These are phyloP conservation scores for Carassius carassius DNA, from an alignment of 2,113 vertebrate genomes.

Conservation along the genomic window DNA sequence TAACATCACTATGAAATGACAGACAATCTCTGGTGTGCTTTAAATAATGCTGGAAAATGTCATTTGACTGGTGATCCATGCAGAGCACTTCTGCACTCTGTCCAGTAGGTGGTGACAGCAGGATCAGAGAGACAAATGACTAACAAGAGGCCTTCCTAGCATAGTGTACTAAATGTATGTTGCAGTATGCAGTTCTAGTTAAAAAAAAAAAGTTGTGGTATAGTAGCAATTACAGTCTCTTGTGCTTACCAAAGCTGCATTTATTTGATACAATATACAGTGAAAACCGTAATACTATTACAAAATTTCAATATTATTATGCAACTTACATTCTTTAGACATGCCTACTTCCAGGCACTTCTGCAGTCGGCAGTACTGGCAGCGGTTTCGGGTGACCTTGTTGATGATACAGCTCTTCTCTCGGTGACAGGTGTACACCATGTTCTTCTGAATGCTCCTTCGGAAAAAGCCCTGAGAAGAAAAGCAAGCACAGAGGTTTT, in stretches of 20 bases:
- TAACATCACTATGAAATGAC: not conserved
- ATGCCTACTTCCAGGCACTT: too few species aligned
- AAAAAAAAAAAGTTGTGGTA: too few species aligned
- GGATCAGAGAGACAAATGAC: not conserved
- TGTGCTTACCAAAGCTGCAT: not conserved
- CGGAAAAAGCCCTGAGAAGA: too few species aligned
- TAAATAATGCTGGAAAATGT: not conserved
- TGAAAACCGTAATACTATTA: not conserved
- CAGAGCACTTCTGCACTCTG: not conserved
- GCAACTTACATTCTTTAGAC: too few species aligned
- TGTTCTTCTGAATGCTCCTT: too few species aligned
- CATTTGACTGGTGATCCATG: not conserved
- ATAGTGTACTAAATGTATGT: not conserved
- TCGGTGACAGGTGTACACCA: too few species aligned
- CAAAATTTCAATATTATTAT: too few species aligned
- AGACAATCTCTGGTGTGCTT: not conserved
- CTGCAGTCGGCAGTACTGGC: too few species aligned
- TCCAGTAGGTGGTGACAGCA: conserved; percentile 17
- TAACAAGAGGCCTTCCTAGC: not conserved
- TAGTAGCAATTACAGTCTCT: not conserved
- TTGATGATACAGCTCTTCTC: too few species aligned
- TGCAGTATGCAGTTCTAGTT: not conserved
- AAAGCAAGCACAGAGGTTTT: too few species aligned
- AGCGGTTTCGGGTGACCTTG: too few species aligned
- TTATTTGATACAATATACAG: not conserved